These are phyloP conservation scores for Piscicola geometra DNA, from an alignment of 2,888 invertebrate genomes.

Conservation along the genomic window DNA sequence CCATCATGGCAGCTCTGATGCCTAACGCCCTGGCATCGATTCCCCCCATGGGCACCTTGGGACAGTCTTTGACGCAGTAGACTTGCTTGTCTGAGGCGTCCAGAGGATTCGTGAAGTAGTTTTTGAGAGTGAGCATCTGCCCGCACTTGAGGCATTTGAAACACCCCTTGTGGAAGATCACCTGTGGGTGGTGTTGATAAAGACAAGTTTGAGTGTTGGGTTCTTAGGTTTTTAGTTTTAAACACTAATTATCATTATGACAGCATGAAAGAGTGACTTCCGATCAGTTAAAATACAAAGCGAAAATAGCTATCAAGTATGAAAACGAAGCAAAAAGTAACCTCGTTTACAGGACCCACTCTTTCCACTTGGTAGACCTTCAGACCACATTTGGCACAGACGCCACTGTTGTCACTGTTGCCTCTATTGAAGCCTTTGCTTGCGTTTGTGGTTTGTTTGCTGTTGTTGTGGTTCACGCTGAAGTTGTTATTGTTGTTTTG, in stretches of 20 bases:
- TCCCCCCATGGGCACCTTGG: conserved; percentile 47
- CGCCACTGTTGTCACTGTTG: background rate
- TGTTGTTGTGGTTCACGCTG: background rate
- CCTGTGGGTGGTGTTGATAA: conserved; percentile 55
- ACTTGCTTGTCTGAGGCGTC: conserved; percentile 51
- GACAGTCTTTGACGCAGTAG: conserved; percentile 52
- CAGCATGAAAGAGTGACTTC: too few relatives aligned
- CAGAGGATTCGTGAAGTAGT: conserved; percentile 52
- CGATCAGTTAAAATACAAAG: too few relatives aligned
- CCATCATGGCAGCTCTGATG: conserved; percentile 55
- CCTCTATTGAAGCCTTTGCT: background rate
- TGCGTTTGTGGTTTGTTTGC: background rate
- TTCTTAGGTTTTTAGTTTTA: too few relatives aligned
- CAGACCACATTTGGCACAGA: conserved; percentile 66
- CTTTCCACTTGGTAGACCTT: conserved; percentile 93
- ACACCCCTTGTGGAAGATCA: conserved; percentile 94
- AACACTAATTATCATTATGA: too few relatives aligned
- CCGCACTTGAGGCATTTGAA: conserved; percentile 83
- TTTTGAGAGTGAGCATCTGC: conserved; percentile 53
- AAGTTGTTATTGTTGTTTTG: background rate
- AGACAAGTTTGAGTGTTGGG: too few relatives aligned
- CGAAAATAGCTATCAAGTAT: too few relatives aligned
- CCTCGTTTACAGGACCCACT: conserved; percentile 71
- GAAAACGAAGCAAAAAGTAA: background rate
- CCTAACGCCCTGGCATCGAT: conserved; percentile 62